Evolutionary conservation across 92 coral and sea anemone genomes (phyloP).

Genomic region (Scolanthus callimorphus): DNA sequence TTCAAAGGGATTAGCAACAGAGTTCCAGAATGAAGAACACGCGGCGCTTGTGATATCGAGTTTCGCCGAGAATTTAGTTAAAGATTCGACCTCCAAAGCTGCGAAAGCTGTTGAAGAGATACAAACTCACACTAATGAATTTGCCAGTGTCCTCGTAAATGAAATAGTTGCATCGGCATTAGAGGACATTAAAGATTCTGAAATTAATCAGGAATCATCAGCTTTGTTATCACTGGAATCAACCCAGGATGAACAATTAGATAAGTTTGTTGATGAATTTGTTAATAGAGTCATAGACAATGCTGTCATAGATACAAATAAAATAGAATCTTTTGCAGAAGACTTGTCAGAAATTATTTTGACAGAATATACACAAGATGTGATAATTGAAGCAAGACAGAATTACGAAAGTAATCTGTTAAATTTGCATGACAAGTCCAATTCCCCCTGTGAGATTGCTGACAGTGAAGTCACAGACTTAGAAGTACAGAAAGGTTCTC

Average conservation of each 20-base stretch:
- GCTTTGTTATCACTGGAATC: not conserved
- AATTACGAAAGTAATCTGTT: slow-evolving; percentile 1
- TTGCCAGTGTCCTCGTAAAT: slow-evolving; percentile 17
- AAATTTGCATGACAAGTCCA: too few relatives aligned
- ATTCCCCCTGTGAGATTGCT: too few relatives aligned
- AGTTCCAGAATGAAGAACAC: not conserved
- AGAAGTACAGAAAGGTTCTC: too few relatives aligned
- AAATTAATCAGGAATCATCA: not conserved
- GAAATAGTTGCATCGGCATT: slow-evolving; percentile 20
- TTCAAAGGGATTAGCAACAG: not conserved
- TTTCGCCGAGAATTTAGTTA: not conserved
- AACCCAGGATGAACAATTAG: slow-evolving; percentile 27
- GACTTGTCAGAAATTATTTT: slow-evolving; percentile 47
- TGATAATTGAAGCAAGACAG: slow-evolving; percentile 39
- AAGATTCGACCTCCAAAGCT: not conserved
- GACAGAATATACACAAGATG: slow-evolving; percentile 47
- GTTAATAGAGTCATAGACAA: slow-evolving; percentile 38
- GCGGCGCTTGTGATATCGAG: not conserved
- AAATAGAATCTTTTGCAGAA: slow-evolving; percentile 36
- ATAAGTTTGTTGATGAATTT: slow-evolving; percentile 62
- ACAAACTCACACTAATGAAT: slow-evolving; percentile 2
- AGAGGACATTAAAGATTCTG: slow-evolving; percentile 8
- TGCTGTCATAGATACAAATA: slow-evolving; percentile 48
- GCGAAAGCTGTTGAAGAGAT: slow-evolving; percentile 13
- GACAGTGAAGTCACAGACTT: too few relatives aligned